phyloP scores from a whole-genome alignment of 2,113 vertebrate genomes.

The Mirza zaza region DNA sequence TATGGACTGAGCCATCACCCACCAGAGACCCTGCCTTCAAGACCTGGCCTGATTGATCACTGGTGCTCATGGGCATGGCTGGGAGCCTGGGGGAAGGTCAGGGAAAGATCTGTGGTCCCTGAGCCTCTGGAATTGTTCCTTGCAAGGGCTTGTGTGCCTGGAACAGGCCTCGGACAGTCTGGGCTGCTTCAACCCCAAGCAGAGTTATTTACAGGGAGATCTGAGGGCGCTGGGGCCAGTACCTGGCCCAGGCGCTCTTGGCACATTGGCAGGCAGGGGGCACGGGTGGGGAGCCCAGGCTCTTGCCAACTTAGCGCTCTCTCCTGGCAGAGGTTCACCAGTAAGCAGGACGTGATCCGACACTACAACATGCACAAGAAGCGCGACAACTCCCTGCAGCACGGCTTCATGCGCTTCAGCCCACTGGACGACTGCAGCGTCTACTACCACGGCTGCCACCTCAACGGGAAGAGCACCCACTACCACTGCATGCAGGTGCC shows the following conservation, averaged over 20 bases:
- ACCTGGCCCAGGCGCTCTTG: background rate
- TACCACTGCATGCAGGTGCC: constrained; percentile 99
- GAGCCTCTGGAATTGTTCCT: background rate
- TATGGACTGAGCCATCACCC: background rate
- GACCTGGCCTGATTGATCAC: accelerated
- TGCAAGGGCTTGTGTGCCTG: background rate
- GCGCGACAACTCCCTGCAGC: constrained; percentile 98
- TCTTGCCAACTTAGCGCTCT: constrained; percentile 60
- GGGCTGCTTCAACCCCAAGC: background rate
- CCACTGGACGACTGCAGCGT: constrained; percentile 99
- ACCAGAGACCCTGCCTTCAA: background rate
- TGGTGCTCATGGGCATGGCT: background rate
- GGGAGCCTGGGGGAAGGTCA: background rate
- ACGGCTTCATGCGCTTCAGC: constrained; percentile 99
- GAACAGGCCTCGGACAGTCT: background rate
- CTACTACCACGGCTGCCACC: constrained; percentile 99
- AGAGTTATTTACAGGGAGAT: background rate
- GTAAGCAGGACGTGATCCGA: constrained; percentile 99
- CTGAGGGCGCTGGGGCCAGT: background rate
- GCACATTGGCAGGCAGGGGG: background rate
- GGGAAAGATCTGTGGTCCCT: background rate
- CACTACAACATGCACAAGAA: constrained; percentile 99
- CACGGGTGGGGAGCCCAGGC: constrained; percentile 38
- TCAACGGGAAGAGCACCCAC: constrained; percentile 99
- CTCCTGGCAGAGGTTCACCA: constrained; percentile 96